Evolutionary conservation across 2,888 invertebrate species (phyloP).

Genomic region (Marasmarcha lunaedactyla): DNA sequence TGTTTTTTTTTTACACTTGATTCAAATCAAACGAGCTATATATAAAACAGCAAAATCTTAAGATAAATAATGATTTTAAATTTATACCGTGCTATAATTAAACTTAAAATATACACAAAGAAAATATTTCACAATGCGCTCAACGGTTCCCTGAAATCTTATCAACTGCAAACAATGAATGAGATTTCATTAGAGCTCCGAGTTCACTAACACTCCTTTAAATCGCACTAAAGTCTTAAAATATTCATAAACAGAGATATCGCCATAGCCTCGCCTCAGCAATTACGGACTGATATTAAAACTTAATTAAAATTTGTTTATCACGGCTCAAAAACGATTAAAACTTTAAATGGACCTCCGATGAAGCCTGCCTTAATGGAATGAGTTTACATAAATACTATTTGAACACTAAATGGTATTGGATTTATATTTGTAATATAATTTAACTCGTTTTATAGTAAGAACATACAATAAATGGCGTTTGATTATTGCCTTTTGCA

Average conservation of each 20-base stretch:
- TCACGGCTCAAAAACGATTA: conserved; percentile 67
- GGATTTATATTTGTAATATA: neutral
- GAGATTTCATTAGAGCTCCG: no score
- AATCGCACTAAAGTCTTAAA: conserved; percentile 24
- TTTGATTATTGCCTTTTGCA: neutral
- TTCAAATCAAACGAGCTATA: no score
- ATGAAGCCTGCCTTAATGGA: conserved; percentile 56
- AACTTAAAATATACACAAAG: no score
- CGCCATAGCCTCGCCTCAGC: conserved; percentile 56
- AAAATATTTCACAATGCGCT: no score
- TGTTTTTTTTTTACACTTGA: no score
- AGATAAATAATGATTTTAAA: no score
- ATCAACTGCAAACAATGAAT: no score
- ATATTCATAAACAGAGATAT: conserved; percentile 53
- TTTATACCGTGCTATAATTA: no score
- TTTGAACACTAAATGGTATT: conserved; percentile 16
- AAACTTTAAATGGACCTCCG: conserved; percentile 65
- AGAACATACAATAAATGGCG: conserved; percentile 1
- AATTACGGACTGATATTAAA: conserved; percentile 69
- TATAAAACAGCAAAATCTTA: no score
- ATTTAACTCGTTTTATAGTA: no score
- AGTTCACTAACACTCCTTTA: no score
- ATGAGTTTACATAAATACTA: conserved; percentile 57
- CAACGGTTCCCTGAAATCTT: no score
- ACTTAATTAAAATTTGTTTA: conserved; percentile 70